These are phyloP conservation scores for Drosophila trapezifrons DNA, from an alignment of 1,140 invertebrate genomes.

Conservation along the genomic window DNA sequence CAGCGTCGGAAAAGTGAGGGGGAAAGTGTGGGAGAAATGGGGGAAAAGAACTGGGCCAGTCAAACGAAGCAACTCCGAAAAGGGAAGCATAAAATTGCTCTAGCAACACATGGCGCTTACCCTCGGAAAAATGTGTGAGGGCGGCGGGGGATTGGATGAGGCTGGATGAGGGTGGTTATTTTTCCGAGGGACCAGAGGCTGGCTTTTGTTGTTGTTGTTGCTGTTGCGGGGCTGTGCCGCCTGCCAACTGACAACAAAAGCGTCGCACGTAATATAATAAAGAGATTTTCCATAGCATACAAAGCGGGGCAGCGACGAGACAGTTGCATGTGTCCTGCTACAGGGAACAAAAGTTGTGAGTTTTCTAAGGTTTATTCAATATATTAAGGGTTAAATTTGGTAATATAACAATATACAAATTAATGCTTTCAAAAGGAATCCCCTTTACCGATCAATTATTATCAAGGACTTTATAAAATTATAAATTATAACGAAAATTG, in stretches of 20 bases:
- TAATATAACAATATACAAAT: too few species aligned
- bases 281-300: constrained; percentile 80
- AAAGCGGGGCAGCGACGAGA: constrained; percentile 56
- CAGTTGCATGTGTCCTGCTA: constrained; percentile 51
- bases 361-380: neutral
- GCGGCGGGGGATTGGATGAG: neutral
- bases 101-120: constrained; percentile 69
- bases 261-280: constrained; percentile 78
- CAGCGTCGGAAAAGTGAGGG: constrained; percentile 8
- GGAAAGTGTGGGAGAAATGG: constrained; percentile 24
- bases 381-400: neutral
- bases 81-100: constrained; percentile 73
- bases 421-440: too few species aligned
- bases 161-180: constrained; percentile 19
- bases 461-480: too few species aligned
- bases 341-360: constrained; percentile 9
- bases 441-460: too few species aligned
- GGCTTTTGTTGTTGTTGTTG: constrained; percentile 27
- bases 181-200: constrained; percentile 24
- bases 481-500: too few species aligned
- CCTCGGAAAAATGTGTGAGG: constrained; percentile 5
- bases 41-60: constrained; percentile 59
- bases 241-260: constrained; percentile 72
- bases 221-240: constrained; percentile 32
- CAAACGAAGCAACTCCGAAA: constrained; percentile 65